These are phyloP conservation scores for Tortricodes alternella DNA, from an alignment of 2,888 invertebrate genomes.

Conservation along the genomic window DNA sequence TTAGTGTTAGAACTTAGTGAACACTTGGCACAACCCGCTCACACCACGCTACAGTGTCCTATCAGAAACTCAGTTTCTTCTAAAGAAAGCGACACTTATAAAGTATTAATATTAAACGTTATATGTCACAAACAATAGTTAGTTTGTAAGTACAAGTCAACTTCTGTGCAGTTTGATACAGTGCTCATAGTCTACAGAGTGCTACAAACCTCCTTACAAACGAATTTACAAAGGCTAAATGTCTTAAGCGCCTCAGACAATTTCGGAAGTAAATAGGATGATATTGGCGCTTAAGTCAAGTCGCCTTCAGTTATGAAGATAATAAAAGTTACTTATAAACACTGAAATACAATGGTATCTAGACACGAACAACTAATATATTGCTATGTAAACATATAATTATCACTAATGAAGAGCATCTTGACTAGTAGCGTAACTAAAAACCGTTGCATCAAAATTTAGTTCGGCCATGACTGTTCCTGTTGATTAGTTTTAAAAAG, in stretches of 20 bases:
- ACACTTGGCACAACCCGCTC: constrained; percentile 47
- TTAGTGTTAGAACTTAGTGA: constrained; percentile 16
- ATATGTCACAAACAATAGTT: constrained; percentile 41
- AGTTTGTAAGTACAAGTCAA: constrained; percentile 44
- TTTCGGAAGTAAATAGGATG: not conserved
- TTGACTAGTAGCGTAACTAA: not conserved
- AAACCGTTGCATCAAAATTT: no score
- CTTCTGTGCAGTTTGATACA: constrained; percentile 53
- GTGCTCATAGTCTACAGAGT: constrained; percentile 59
- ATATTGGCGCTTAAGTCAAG: not conserved
- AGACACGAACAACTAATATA: constrained; percentile 23
- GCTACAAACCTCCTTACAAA: constrained; percentile 56
- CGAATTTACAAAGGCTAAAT: constrained; percentile 3
- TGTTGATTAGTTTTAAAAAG: no score
- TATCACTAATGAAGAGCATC: no score
- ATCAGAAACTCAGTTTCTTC: constrained; percentile 47
- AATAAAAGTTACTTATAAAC: constrained; percentile 16
- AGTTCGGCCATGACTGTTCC: no score
- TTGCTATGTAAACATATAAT: no score
- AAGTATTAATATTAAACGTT: constrained; percentile 20
- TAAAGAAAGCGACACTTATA: constrained; percentile 62
- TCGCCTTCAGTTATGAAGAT: constrained; percentile 2
- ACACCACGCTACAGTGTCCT: constrained; percentile 45
- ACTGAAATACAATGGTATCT: constrained; percentile 23
- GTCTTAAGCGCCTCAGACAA: not conserved